These are phyloP conservation scores for Tortrix viridana DNA, from an alignment of 2,888 invertebrate species.

Conservation along the genomic window DNA sequence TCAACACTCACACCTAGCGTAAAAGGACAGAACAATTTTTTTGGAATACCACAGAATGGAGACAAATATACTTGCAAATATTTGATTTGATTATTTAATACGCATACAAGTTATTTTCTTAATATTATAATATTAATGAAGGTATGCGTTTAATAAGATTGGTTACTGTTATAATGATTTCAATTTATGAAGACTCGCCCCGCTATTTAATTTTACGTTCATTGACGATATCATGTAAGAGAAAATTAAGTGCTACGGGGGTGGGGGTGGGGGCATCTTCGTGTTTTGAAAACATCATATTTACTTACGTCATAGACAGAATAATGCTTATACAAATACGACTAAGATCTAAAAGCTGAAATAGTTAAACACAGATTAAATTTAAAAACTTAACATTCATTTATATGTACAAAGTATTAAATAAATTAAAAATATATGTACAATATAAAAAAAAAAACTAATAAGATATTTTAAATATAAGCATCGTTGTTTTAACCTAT, in stretches of 20 bases:
- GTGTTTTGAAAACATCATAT: no score
- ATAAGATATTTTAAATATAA: slow-evolving; percentile 42
- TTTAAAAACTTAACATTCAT: slow-evolving; percentile 41
- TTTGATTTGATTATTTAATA: slow-evolving; percentile 24
- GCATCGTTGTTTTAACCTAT: slow-evolving; percentile 49
- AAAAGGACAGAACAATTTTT: slow-evolving; percentile 43
- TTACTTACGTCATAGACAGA: slow-evolving; percentile 5
- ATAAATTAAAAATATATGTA: slow-evolving; percentile 56
- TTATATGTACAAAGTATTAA: slow-evolving; percentile 61
- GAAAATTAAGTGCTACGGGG: no score
- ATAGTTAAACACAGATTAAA: slow-evolving; percentile 38
- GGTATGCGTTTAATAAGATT: no score
- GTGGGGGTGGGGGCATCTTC: no score
- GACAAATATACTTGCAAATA: slow-evolving; percentile 30
- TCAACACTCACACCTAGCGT: slow-evolving; percentile 63
- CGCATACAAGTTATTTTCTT: slow-evolving; percentile 4
- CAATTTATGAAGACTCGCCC: no score
- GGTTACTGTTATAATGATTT: no score
- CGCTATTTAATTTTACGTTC: no score
- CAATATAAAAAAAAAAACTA: slow-evolving; percentile 62
- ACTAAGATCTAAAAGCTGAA: slow-evolving; percentile 18
- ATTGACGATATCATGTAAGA: no score
- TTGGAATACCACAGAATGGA: slow-evolving; percentile 40
- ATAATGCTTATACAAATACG: slow-evolving; percentile 1
- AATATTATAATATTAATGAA: neutral